Evolutionary conservation across 2,113 vertebrate species (phyloP).

Genomic region (Myiozetetes cayanensis): DNA sequence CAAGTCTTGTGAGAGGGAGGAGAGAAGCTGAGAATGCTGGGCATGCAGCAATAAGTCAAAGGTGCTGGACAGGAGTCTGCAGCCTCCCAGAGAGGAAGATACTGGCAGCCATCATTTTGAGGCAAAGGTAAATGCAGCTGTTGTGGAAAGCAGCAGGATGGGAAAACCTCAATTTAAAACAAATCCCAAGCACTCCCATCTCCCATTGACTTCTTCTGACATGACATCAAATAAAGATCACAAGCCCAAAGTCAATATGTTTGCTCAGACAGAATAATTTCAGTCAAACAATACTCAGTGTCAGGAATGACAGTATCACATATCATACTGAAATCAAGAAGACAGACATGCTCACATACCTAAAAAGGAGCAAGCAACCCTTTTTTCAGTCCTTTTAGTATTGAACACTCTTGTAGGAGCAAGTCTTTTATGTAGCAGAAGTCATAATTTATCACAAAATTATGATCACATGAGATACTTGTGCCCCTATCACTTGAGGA

Average conservation of each 20-base stretch:
- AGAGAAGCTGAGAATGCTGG: not conserved
- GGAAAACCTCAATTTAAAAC: not conserved
- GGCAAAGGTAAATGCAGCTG: not conserved
- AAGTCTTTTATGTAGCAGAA: not conserved
- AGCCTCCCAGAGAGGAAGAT: not conserved
- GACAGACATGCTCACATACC: not conserved
- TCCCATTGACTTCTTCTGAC: not conserved
- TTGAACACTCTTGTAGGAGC: not conserved
- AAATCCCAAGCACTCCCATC: not conserved
- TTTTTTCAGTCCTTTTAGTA: not conserved
- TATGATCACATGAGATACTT: accelerated
- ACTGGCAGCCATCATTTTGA: not conserved
- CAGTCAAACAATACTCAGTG: not conserved
- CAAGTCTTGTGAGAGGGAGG: not conserved
- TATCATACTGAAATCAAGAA: not conserved
- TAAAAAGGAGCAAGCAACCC: not conserved
- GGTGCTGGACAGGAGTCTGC: not conserved
- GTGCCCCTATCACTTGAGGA: not conserved
- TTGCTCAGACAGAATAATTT: conserved; percentile 18
- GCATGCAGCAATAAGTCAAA: not conserved
- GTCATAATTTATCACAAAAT: not conserved
- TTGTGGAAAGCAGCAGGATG: not conserved
- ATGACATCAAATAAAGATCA: not conserved
- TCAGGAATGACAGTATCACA: not conserved
- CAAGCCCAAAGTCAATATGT: not conserved